Base-by-base conservation (phyloP, 2,888 invertebrate species). In the Sericinus montela region DNA sequence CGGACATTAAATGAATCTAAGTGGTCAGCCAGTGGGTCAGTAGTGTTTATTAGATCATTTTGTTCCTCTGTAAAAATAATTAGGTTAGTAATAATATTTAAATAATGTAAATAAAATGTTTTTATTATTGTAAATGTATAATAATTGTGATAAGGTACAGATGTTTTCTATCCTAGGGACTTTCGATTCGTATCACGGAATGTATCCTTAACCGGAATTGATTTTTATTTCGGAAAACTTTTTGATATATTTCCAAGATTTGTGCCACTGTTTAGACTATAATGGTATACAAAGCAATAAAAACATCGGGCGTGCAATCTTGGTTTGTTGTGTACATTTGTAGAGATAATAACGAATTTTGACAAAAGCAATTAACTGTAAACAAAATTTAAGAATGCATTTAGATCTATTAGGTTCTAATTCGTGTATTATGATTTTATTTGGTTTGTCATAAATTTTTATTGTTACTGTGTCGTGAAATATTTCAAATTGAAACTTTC, bases 91-190 rank as follows among this genome's bases (percentile, higher is more conserved):
- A 67, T 75, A 73, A 75, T 82, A 82, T 82, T 84, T 85, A 83
- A n/a, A 84, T 66, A 62, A 58, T 87, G 86, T 87, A 87, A 75
- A 86, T 86, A 87, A 80, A 84, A 83, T 80, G 81, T 82, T 85
- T 19, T 81, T 85, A 82, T 78, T 80, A 75, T 75, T 83, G 75
- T 84, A 86, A 78, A 80, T 86, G 55, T 62, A 62, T 81, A 80
- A 79, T 72, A 74, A 69, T 67, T 60, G 60, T 63, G 65, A 63
- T 69, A 72, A 70, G 71, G 56, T 67, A 65, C 54, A 66, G 67
- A 68, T 66, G 69, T 83, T 84, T 85, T 83, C 72, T 84, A 77
- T 41, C 9, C 53, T 59, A 58, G 19, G 54, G 59, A 60, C 16
- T 19, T 10, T 16, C 32, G 41, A n/a, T 29, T 16, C 1, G 14